A percentile compares a stretch with the other conserved stretches of the same genome.
phyloP scores from a whole-genome alignment of 2,888 invertebrate genomes.

The Xestia ashworthii region DNA sequence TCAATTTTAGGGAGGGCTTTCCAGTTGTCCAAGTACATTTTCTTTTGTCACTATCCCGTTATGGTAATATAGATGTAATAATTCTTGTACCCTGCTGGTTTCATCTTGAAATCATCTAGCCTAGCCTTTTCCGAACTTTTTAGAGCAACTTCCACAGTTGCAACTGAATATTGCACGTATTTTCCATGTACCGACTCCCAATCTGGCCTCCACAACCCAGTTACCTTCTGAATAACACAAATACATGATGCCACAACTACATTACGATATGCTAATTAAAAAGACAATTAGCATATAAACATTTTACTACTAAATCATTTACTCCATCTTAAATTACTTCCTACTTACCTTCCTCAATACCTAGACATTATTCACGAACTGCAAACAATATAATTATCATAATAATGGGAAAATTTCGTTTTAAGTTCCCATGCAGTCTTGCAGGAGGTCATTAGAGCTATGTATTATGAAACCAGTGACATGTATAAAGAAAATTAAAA shows the following conservation, averaged over 20 bases:
- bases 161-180: background rate
- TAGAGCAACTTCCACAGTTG: background rate
- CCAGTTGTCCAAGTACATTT: background rate
- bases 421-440: constrained; percentile 48
- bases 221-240: background rate
- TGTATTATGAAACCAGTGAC: constrained; percentile 53
- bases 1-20: background rate
- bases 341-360: constrained; percentile 23
- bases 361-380: constrained; percentile 16
- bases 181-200: background rate
- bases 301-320: constrained; percentile 5
- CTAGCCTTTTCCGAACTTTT: background rate
- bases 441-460: constrained; percentile 46
- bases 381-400: constrained; percentile 39
- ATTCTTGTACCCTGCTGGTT: background rate
- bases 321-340: constrained; percentile 23
- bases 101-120: background rate
- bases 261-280: background rate
- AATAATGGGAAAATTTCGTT: constrained; percentile 57
- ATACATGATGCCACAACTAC: background rate
- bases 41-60: background rate
- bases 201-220: background rate
- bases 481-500: constrained; percentile 35
- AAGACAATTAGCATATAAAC: background rate
- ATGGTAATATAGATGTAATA: background rate